Conservation (phyloP, 1,140 invertebrate genomes). For the Phocides pigmalion region DNA sequence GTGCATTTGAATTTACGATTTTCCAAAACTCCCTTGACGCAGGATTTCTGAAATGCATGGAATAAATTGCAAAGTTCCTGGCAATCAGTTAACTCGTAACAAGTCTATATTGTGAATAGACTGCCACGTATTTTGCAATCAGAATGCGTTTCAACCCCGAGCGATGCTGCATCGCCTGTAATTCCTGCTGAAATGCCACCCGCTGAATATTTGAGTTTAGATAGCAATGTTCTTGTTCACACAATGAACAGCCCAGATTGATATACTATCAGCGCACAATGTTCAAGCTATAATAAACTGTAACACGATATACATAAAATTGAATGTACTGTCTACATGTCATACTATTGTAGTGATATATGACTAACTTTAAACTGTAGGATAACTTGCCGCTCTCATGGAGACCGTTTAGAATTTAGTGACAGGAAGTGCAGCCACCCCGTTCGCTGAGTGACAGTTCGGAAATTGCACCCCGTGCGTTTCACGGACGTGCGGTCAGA, state of each 20-base stretch:
- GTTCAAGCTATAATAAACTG: neutral
- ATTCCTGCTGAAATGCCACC: neutral
- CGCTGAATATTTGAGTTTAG: neutral
- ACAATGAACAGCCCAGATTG: neutral
- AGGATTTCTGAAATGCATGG: slow-evolving; percentile 9
- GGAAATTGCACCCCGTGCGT: slow-evolving; percentile 51
- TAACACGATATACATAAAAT: neutral
- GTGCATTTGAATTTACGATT: no score
- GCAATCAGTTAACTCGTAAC: slow-evolving; percentile 4
- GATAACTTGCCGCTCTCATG: slow-evolving; percentile 1
- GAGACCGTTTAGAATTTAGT: slow-evolving; percentile 20
- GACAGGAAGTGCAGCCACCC: slow-evolving; percentile 36
- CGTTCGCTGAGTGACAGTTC: slow-evolving; percentile 44
- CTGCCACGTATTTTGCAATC: neutral
- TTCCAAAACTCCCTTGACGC: neutral
- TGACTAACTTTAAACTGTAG: slow-evolving; percentile 1
- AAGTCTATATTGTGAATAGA: neutral
- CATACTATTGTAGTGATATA: neutral
- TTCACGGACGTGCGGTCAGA: slow-evolving; percentile 22
- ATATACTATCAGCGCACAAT: neutral
- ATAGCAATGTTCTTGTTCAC: neutral
- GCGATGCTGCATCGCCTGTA: neutral
- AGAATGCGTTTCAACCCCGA: neutral
- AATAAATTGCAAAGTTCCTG: slow-evolving; percentile 8
- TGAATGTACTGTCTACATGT: no score